Evolutionary conservation across 92 coral and sea anemone species (phyloP), one percentile per base, ranked within the genome.

Genomic region (Epizoanthus illoricatus): DNA sequence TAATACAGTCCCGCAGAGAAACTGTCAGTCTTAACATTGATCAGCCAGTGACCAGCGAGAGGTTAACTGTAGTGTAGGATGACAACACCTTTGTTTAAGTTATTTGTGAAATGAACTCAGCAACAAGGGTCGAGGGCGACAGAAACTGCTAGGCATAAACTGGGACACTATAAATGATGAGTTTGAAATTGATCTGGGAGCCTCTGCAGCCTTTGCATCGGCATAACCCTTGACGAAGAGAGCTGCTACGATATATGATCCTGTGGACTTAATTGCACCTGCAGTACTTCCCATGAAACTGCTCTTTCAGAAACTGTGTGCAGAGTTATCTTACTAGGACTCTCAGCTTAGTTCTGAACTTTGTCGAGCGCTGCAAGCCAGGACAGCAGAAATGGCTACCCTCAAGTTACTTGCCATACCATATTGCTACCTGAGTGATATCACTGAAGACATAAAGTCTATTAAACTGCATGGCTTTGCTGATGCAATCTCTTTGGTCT

Each of bases 391-490:
- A 33, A 65, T 84, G 66, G 40, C 71, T 59, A 73, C 55, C 11
- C 40, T 52, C 7, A 66, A 41, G 71, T 58, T 15, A 3, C 24
- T 88, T 5, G 15, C 45, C 28, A 18, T 84, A 0, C 83, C 87
- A 41, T 73, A 83, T 21, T 88, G 86, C 60, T 88, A 80, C 42
- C 56, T 88, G 17, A 39, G 56, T 40, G 80, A 7, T 5, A 58
- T 42, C 23, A 42, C 23, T 39, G 88, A 75, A 71, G 45, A 55
- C 58, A 71, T 80, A 19, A 49, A 5, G 42, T 73, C 86, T n/a
- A n/a, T 85, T 74, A 43, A 88, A n/a, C 56, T 85, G 80, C 84
- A 68, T 75, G 92, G 92, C 18, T 89, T 89, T 67, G 86, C 83
- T 57, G 84, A 89, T 39, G 89, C 89, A 7, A 81, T 84, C 43